Evolutionary conservation across 2,113 vertebrate species (phyloP).

Genomic region (Furnarius figulus): DNA sequence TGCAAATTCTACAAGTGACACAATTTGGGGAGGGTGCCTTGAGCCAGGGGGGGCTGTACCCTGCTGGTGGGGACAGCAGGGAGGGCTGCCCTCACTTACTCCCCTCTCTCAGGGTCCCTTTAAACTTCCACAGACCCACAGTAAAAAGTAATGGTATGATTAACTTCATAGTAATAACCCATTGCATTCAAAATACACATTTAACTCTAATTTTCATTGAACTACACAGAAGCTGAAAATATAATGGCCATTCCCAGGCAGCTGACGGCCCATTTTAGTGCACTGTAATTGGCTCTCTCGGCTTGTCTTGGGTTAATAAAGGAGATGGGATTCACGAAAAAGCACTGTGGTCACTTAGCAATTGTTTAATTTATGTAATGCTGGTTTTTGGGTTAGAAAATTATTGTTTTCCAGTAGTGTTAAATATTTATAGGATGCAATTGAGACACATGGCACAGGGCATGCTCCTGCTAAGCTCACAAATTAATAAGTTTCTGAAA

Average conservation of each 20-base stretch:
- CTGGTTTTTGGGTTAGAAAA: slow-evolving; percentile 24
- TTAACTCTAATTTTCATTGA: slow-evolving; percentile 37
- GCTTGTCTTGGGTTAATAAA: not conserved
- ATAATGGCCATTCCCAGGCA: slow-evolving; percentile 24
- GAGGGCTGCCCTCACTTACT: slow-evolving; percentile 41
- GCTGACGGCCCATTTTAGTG: not conserved
- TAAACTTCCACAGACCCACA: not conserved
- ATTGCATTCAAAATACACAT: slow-evolving; percentile 42
- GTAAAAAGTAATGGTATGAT: slow-evolving; percentile 51
- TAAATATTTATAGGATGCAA: slow-evolving; percentile 41
- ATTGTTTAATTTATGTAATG: slow-evolving; percentile 50
- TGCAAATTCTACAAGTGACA: slow-evolving; percentile 65
- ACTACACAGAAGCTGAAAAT: not conserved
- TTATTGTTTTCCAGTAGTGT: not conserved
- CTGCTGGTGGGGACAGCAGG: slow-evolving; percentile 1
- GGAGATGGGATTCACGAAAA: slow-evolving; percentile 27
- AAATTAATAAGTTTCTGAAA: not conserved
- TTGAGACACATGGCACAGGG: not conserved
- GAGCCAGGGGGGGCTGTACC: slow-evolving; percentile 2
- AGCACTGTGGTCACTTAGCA: slow-evolving; percentile 47
- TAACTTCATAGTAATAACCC: slow-evolving; percentile 57
- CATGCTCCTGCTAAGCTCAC: not conserved
- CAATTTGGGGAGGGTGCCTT: slow-evolving; percentile 22
- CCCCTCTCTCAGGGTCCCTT: slow-evolving; percentile 57
- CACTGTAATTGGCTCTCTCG: slow-evolving; percentile 32